Conservation (phyloP, 2,797 vertebrate species). For the Caiman crocodilus region DNA sequence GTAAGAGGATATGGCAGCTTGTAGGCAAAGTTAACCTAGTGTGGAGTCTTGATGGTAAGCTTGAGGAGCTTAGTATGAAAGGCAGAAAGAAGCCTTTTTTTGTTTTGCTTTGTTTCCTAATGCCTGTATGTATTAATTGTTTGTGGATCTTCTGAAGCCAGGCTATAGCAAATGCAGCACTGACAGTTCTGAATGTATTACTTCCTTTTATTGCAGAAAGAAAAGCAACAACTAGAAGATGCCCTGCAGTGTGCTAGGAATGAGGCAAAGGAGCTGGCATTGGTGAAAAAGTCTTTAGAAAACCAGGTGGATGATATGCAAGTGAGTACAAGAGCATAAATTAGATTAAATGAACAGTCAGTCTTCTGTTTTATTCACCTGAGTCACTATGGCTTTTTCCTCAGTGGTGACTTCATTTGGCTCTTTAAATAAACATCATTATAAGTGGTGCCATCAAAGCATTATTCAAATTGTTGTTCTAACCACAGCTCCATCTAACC, state of each 20-base stretch:
- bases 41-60: not conserved
- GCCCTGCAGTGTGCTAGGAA: slow-evolving; percentile 85
- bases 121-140: not conserved
- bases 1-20: not conserved
- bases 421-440: not conserved
- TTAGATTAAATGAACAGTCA: not conserved
- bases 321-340: slow-evolving; percentile 77
- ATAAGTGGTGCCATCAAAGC: not conserved
- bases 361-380: not conserved
- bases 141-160: not conserved
- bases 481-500: not conserved
- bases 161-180: not conserved
- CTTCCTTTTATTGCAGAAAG: slow-evolving; percentile 81
- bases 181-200: not conserved
- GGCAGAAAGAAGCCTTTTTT: not conserved
- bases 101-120: not conserved
- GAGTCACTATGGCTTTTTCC: not conserved
- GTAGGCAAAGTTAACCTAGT: not conserved
- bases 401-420: not conserved
- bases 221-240: slow-evolving; percentile 87
- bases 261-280: slow-evolving; percentile 86
- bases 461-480: not conserved
- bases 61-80: not conserved
- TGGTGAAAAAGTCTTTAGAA: slow-evolving; percentile 85
- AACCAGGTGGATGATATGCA: slow-evolving; percentile 88